Conservation (phyloP, 2,113 vertebrate genomes). For the Rhegmatorhina hoffmannsi region DNA sequence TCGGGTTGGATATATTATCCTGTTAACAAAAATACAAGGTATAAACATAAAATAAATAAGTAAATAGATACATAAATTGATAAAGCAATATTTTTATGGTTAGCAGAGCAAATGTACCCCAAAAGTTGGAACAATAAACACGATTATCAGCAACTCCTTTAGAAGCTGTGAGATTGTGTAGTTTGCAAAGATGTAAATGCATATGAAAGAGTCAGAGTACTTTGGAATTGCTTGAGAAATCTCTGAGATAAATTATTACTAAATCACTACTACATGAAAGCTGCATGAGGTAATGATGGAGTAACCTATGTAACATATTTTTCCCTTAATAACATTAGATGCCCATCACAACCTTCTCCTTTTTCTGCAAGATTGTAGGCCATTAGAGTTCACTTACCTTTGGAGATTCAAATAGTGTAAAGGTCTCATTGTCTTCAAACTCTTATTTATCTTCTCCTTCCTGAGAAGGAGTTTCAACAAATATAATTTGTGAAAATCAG, state of each 20-base stretch:
- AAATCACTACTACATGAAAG: not conserved
- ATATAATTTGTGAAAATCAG: not conserved
- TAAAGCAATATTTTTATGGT: not conserved
- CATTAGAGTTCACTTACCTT: not conserved
- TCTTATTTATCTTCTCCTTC: not conserved
- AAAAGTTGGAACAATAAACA: not conserved
- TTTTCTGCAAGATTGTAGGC: not conserved
- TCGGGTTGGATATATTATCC: not conserved
- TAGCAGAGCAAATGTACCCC: not conserved
- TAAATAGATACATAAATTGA: not conserved
- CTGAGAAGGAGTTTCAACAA: conserved; percentile 14
- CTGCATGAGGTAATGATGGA: not conserved
- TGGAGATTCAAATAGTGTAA: not conserved
- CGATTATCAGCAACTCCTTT: not conserved
- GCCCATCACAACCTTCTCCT: not conserved
- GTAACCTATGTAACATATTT: not conserved
- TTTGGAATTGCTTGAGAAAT: not conserved
- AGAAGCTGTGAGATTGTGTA: not conserved
- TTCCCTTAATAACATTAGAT: not conserved
- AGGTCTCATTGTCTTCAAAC: not conserved
- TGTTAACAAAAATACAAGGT: not conserved
- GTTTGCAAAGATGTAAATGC: not conserved
- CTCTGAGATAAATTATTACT: not conserved
- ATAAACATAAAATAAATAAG: not conserved
- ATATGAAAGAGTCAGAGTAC: not conserved